Base-by-base conservation (phyloP, 1,140 invertebrate species). In the Pogonomyrmex barbatus region DNA sequence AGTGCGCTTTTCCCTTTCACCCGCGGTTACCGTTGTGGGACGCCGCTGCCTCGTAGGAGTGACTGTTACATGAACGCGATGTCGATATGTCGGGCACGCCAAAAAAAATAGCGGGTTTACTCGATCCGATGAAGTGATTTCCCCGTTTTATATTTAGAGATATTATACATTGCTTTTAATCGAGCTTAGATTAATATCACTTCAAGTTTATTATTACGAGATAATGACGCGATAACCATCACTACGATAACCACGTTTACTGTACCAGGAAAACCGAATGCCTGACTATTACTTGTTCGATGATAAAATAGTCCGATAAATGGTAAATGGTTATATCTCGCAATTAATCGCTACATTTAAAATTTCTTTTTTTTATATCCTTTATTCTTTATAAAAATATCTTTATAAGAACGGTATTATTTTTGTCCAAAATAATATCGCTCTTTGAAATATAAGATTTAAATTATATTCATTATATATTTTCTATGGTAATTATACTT, bases 11-110 rank as follows among this genome's bases (percentile, higher is more conserved):
- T 83, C 60, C 75, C 79, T 54, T 68, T 83, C 75, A 75, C 79
- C 60, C 79, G 67, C 65, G 77, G 47, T 79, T 79, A 68, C 77
- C 78, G 82, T 78, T 65, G 47, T 33, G n/a, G 60, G 73, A 77
- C 58, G 47, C 39, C 24, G 24, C 24, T 50, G 42, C 42, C 17
- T 65, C 33, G 47, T 65, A 63, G 58, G 82, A 85, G 45, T 58
- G 45, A 58, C 36, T 82, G 17, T 83, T 83, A 50, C 79, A 60
- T 39, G 68, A 83, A 73, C 68, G 24, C 24, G 42, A 82, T 24
- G 30, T 14, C 54, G 79, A 81, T 71, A 52, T 0, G 24, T 70
- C 39, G 52, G 12, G n/a, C 30, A 33, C 9, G 24, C 10, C 10
- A 52, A 60, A 82, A 63, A 54, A 58, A 50, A 45, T 17, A 4